A percentile compares a stretch with the other conserved stretches of the same genome.
These are phyloP conservation scores for Ganaspis brasiliensis DNA, from an alignment of 2,888 invertebrate species.

Conservation along the genomic window DNA sequence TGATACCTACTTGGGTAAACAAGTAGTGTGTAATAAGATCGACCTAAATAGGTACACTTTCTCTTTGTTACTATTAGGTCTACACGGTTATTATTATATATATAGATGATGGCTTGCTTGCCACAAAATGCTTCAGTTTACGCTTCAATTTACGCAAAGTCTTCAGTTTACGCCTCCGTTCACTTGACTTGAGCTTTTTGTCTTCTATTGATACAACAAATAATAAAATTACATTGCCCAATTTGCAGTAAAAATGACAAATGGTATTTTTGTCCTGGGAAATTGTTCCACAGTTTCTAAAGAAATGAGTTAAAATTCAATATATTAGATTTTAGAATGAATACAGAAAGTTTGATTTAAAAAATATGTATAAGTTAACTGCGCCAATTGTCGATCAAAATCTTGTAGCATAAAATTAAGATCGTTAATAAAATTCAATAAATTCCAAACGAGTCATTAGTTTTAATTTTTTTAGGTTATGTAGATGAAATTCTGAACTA, in stretches of 20 bases:
- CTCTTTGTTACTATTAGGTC: conserved; percentile 3
- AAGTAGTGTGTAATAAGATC: too few relatives aligned
- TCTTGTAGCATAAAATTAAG: too few relatives aligned
- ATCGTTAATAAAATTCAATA: too few relatives aligned
- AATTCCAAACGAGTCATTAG: too few relatives aligned
- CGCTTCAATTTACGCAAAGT: conserved; percentile 4
- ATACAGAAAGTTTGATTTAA: too few relatives aligned
- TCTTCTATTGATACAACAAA: neutral
- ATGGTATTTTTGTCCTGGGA: neutral
- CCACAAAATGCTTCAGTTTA: neutral
- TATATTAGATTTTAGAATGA: too few relatives aligned
- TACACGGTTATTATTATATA: neutral
- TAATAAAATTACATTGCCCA: neutral
- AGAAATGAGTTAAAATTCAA: neutral
- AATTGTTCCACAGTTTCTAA: neutral
- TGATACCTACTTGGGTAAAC: too few relatives aligned
- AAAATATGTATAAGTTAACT: too few relatives aligned
- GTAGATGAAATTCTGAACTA: too few relatives aligned
- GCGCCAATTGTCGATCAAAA: too few relatives aligned
- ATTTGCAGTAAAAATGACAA: conserved; percentile 10
- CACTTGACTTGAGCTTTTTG: conserved; percentile 6
- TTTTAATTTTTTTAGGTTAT: too few relatives aligned
- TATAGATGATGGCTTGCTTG: neutral
- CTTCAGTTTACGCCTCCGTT: neutral
- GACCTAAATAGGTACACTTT: too few relatives aligned